These are phyloP conservation scores for Pseudopipra pipra DNA, from an alignment of 2,113 vertebrate genomes.

Conservation along the genomic window DNA sequence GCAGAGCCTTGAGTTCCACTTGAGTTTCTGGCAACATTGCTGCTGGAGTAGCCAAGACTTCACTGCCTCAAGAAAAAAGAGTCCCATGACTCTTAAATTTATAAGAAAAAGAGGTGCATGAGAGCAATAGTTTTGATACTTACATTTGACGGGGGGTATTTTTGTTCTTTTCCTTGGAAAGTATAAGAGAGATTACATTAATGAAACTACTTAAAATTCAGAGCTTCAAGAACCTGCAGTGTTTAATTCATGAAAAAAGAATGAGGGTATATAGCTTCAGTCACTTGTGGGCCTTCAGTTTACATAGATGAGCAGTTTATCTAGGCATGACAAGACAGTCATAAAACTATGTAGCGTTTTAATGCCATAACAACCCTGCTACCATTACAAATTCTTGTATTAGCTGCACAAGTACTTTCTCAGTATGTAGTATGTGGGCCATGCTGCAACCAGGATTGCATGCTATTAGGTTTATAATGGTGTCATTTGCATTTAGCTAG, in stretches of 20 bases:
- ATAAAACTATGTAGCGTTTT: neutral
- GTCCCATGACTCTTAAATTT: neutral
- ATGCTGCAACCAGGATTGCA: neutral
- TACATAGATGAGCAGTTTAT: neutral
- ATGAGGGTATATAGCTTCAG: neutral
- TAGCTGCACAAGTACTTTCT: neutral
- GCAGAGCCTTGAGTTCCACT: neutral
- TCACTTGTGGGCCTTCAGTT: neutral
- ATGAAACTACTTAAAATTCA: neutral
- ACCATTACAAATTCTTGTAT: neutral
- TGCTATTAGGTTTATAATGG: neutral
- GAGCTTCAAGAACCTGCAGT: neutral
- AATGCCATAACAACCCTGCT: neutral
- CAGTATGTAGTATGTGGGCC: neutral
- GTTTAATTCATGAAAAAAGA: neutral
- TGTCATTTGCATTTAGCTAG: neutral
- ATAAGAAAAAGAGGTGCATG: neutral
- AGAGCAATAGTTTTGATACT: neutral
- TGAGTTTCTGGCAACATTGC: neutral
- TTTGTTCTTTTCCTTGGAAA: neutral
- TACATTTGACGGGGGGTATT: fast-evolving
- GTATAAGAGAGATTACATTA: neutral
- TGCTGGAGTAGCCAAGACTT: neutral
- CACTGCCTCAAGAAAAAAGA: neutral
- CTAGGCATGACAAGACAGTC: neutral